Evolutionary conservation across 2,797 vertebrate genomes (phyloP).

Genomic region (Hippopotamyrus pictus): DNA sequence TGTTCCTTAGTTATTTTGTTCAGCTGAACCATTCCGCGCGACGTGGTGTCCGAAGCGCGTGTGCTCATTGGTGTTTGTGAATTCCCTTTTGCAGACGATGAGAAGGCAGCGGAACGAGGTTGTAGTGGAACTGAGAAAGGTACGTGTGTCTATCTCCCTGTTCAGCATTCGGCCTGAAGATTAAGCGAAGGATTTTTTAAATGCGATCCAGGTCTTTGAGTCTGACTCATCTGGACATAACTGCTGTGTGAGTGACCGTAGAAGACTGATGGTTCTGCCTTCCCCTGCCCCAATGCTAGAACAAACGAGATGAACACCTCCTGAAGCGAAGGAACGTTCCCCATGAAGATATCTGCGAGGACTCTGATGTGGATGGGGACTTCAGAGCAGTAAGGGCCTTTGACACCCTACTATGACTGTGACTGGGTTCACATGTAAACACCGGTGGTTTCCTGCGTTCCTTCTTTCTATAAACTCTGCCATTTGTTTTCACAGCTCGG

Average conservation of each 20-base stretch:
- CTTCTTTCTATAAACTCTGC: neutral
- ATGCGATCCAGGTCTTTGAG: neutral
- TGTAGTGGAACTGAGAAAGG: constrained; percentile 96
- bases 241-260: neutral
- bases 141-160: constrained; percentile 45
- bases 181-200: neutral
- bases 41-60: neutral
- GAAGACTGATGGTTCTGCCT: neutral
- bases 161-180: neutral
- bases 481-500: neutral
- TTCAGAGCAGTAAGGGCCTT: constrained; percentile 79
- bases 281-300: constrained; percentile 55
- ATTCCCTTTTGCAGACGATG: constrained; percentile 76
- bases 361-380: constrained; percentile 90
- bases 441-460: neutral
- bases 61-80: neutral
- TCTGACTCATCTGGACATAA: neutral
- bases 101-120: constrained; percentile 98
- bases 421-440: neutral
- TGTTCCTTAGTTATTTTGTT: neutral
- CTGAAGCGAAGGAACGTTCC: constrained; percentile 97
- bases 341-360: constrained; percentile 91
- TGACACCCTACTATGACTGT: neutral
- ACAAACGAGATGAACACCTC: constrained; percentile 96
- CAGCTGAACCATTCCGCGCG: neutral